A percentile compares a stretch with the other conserved stretches of the same genome.
Evolutionary conservation across 2,888 invertebrate genomes (phyloP).

Genomic region (Mallateleia sp.): DNA sequence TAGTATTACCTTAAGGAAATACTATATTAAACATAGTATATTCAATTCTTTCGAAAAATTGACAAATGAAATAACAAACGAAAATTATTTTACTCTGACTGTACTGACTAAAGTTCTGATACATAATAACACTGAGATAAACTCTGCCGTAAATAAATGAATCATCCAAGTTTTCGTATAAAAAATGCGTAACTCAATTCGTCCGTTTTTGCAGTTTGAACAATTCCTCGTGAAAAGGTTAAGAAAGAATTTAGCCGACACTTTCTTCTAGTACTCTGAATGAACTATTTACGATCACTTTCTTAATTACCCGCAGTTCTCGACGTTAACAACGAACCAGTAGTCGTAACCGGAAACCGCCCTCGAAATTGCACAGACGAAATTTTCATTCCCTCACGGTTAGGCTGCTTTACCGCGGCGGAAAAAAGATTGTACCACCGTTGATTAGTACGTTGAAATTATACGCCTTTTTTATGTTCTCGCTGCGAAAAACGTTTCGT

Average conservation of each 20-base stretch:
- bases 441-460: slow-evolving; percentile 59
- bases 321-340: slow-evolving; percentile 82
- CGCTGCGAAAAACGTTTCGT: not conserved
- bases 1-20: too few species aligned
- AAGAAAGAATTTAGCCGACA: slow-evolving; percentile 50
- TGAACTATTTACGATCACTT: slow-evolving; percentile 83
- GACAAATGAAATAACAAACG: too few species aligned
- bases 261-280: slow-evolving; percentile 64
- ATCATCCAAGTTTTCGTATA: not conserved
- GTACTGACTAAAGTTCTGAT: too few species aligned
- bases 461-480: slow-evolving; percentile 8
- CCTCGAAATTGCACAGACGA: slow-evolving; percentile 71
- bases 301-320: slow-evolving; percentile 86
- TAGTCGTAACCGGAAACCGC: slow-evolving; percentile 79
- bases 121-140: too few species aligned
- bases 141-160: too few species aligned
- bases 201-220: not conserved
- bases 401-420: slow-evolving; percentile 39
- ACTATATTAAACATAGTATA: too few species aligned
- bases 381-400: slow-evolving; percentile 74
- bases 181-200: not conserved
- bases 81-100: too few species aligned
- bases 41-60: too few species aligned
- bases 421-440: slow-evolving; percentile 51
- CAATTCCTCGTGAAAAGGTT: slow-evolving; percentile 22